These are phyloP conservation scores for Rhea americana DNA, from an alignment of 2,113 vertebrate genomes.

Conservation along the genomic window DNA sequence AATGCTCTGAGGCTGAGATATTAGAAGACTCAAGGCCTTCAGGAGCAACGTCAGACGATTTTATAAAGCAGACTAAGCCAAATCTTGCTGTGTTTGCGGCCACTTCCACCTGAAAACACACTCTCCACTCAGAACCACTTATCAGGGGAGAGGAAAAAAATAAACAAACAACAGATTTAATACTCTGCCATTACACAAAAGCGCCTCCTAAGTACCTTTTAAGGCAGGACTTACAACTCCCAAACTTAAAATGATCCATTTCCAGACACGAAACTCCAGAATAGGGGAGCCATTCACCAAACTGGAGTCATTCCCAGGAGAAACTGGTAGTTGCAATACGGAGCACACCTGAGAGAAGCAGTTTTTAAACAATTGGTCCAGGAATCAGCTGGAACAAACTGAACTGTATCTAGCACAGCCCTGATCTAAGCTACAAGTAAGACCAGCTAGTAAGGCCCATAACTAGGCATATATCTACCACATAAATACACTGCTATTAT, in stretches of 20 bases:
- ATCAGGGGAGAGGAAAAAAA: neutral
- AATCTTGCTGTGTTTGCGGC: neutral
- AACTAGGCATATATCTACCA: neutral
- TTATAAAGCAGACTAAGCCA: neutral
- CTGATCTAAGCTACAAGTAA: neutral
- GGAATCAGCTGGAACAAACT: neutral
- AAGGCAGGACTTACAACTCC: neutral
- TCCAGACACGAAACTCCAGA: neutral
- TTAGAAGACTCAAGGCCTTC: neutral
- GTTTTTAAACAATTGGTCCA: neutral
- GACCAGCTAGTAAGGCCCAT: neutral
- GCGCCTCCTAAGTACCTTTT: neutral
- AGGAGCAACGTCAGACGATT: neutral
- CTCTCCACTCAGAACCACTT: neutral
- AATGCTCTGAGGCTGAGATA: neutral
- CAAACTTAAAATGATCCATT: neutral
- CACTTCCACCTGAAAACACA: neutral
- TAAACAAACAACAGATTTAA: neutral
- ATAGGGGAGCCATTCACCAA: neutral
- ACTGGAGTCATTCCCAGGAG: neutral
- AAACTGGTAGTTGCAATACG: fast-evolving
- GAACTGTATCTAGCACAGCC: neutral
- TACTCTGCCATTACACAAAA: neutral
- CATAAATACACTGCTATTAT: fast-evolving
- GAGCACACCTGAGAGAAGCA: neutral